Percentiles rank a stretch among this genome's conserved stretches.
These are phyloP conservation scores for Ictalurus punctatus DNA, from an alignment of 2,113 vertebrate genomes.

Conservation along the genomic window DNA sequence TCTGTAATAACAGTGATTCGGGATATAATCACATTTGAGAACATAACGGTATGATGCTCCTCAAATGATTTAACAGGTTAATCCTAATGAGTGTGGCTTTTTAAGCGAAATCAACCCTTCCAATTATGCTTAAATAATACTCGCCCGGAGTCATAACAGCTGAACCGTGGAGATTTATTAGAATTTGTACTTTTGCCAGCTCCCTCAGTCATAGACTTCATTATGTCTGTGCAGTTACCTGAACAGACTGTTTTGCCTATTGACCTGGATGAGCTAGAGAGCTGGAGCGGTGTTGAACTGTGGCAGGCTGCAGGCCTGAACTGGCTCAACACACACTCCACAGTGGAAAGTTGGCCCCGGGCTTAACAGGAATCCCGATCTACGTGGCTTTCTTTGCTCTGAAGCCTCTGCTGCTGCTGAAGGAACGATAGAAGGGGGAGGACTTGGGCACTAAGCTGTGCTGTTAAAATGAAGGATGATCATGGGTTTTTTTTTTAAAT, in stretches of 20 bases:
- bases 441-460: not conserved
- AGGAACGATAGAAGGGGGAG: slow-evolving; percentile 15
- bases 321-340: slow-evolving; percentile 29
- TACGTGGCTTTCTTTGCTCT: slow-evolving; percentile 63
- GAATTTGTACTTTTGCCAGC: not conserved
- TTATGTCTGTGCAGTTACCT: slow-evolving; percentile 18
- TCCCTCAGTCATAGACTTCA: not conserved
- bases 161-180: not conserved
- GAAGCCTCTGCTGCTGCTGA: slow-evolving; percentile 38
- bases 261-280: slow-evolving; percentile 27
- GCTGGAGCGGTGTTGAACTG: not conserved
- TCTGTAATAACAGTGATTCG: not conserved
- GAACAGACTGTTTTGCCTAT: not conserved
- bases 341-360: slow-evolving; percentile 57
- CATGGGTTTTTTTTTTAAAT: not conserved
- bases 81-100: not conserved
- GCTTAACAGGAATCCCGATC: slow-evolving; percentile 66
- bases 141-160: not conserved
- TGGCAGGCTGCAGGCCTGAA: slow-evolving; percentile 19
- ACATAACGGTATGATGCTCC: not conserved
- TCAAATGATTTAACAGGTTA: not conserved
- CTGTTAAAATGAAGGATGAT: slow-evolving; percentile 4
- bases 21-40: not conserved
- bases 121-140: not conserved
- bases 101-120: not conserved